A percentile compares a stretch with the other conserved stretches of the same genome.
phyloP scores from a whole-genome alignment of 2,797 vertebrate species.

The Chelonia mydas region DNA sequence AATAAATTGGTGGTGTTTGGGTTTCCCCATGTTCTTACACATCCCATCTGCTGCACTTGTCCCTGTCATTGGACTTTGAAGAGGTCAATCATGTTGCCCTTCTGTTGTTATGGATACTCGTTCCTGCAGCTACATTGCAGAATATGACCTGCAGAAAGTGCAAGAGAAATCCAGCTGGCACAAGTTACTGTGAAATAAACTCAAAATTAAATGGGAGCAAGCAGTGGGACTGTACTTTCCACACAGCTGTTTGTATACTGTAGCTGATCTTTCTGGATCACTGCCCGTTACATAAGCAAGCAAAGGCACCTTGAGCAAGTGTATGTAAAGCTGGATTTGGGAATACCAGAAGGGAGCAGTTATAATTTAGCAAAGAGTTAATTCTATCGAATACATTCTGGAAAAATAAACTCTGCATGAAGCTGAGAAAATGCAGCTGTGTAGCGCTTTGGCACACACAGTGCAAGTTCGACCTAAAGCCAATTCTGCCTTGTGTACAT shows the following conservation, averaged over 20 bases:
- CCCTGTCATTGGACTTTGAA: not conserved
- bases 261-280: not conserved
- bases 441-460: not conserved
- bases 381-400: conserved; percentile 40
- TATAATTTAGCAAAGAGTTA: conserved; percentile 29
- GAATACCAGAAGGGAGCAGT: conserved; percentile 39
- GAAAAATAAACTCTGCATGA: conserved; percentile 52
- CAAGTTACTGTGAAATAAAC: not conserved
- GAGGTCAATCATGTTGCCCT: not conserved
- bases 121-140: not conserved
- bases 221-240: not conserved
- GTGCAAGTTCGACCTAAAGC: conserved; percentile 38
- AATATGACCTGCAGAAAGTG: not conserved
- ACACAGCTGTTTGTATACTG: not conserved
- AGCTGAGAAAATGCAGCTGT: conserved; percentile 55
- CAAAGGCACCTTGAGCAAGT: not conserved
- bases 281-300: not conserved
- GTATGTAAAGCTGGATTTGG: not conserved
- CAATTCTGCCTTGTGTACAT: conserved; percentile 55
- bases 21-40: not conserved
- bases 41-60: not conserved
- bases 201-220: not conserved
- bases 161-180: not conserved
- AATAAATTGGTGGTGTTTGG: not conserved
- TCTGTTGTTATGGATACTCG: not conserved